Evolutionary conservation across 1,140 invertebrate genomes (phyloP).

Genomic region (Subanguina moxae): DNA sequence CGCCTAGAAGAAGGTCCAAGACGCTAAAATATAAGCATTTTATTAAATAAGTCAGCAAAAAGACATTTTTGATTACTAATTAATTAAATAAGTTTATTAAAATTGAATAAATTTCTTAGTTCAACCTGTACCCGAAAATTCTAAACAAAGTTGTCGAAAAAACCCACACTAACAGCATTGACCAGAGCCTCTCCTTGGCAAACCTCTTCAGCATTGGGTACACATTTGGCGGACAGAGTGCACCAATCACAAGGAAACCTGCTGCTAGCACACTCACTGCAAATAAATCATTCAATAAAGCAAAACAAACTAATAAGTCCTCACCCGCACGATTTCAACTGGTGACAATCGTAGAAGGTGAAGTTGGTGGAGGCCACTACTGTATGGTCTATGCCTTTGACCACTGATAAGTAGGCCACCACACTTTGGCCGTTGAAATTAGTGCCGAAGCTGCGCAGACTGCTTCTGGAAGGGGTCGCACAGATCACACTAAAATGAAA

Average conservation of each 20-base stretch:
- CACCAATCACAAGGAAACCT: constrained; percentile 62
- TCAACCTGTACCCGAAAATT: too few relatives aligned
- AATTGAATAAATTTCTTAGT: too few relatives aligned
- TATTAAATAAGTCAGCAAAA: not conserved
- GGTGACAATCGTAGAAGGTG: constrained; percentile 57
- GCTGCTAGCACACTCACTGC: constrained; percentile 59
- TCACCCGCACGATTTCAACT: constrained; percentile 51
- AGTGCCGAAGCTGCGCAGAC: constrained; percentile 23
- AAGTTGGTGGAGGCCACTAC: constrained; percentile 56
- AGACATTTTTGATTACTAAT: not conserved
- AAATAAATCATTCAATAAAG: too few relatives aligned
- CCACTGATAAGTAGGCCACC: constrained; percentile 36
- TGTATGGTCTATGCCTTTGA: constrained; percentile 27
- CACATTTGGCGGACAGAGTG: constrained; percentile 47
- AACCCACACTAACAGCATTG: constrained; percentile 37
- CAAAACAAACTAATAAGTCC: too few relatives aligned
- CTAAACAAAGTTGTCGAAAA: too few relatives aligned
- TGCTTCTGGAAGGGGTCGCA: constrained; percentile 37
- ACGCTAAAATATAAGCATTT: constrained; percentile 30
- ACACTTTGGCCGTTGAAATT: constrained; percentile 13
- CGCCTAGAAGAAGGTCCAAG: constrained; percentile 51
- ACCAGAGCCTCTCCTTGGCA: constrained; percentile 53
- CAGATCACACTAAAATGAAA: constrained; percentile 39
- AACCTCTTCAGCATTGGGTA: constrained; percentile 56
- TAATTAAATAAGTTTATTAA: too few relatives aligned